Conservation (phyloP, 1,140 invertebrate genomes). For the Dinothrombium tinctorium region DNA sequence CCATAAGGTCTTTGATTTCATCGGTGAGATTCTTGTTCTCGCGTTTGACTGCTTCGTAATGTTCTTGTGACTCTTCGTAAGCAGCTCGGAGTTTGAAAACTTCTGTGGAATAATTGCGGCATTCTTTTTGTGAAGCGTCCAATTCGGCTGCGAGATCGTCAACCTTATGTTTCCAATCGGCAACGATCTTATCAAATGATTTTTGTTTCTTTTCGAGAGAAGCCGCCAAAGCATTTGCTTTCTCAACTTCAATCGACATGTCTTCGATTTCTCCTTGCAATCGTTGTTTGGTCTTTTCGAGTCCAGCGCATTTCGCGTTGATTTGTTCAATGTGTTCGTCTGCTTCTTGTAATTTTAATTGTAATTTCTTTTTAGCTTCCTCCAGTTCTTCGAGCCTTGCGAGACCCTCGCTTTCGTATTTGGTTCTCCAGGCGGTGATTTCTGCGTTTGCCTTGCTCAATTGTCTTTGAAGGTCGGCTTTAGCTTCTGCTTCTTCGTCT, state of each 20-base stretch:
- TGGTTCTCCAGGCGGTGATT: constrained; percentile 77
- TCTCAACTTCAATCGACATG: constrained; percentile 88
- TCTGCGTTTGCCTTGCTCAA: constrained; percentile 93
- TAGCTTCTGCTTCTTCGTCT: constrained; percentile 87
- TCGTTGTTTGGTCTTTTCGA: constrained; percentile 93
- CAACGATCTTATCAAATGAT: constrained; percentile 96
- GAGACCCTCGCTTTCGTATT: constrained; percentile 90
- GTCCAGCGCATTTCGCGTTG: constrained; percentile 79
- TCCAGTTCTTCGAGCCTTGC: constrained; percentile 91
- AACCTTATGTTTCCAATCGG: constrained; percentile 98
- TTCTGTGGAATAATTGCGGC: constrained; percentile 96
- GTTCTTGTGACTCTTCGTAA: constrained; percentile 90
- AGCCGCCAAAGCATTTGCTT: constrained; percentile 72
- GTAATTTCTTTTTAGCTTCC: constrained; percentile 83
- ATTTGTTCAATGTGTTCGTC: constrained; percentile 92
- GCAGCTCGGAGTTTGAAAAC: constrained; percentile 93
- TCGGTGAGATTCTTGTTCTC: constrained; percentile 98
- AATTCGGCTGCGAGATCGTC: constrained; percentile 89
- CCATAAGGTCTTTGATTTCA: constrained; percentile 95
- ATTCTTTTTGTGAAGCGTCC: constrained; percentile 94
- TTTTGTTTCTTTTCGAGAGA: constrained; percentile 99
- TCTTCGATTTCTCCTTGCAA: constrained; percentile 93
- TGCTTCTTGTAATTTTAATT: constrained; percentile 82
- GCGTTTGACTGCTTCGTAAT: constrained; percentile 82
- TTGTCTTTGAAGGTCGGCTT: constrained; percentile 70